phyloP scores from a whole-genome alignment of 2,888 invertebrate species.

The Deilephila porcellus region DNA sequence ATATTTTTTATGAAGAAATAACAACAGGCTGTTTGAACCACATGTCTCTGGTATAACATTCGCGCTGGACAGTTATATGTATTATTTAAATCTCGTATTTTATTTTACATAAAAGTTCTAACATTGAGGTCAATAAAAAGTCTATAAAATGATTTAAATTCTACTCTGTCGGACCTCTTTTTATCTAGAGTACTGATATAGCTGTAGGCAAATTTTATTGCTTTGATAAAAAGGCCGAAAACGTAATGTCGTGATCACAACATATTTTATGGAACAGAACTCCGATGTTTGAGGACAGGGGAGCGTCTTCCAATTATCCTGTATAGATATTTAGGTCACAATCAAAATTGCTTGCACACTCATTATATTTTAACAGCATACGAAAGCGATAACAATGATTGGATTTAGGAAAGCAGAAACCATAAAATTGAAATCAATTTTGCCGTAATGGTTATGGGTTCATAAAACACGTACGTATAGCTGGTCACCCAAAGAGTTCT shows the following conservation, averaged over 20 bases:
- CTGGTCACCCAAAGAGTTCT: slow-evolving; percentile 63
- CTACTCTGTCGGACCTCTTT: slow-evolving; percentile 33
- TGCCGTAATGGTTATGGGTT: slow-evolving; percentile 80
- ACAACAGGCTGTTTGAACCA: neutral
- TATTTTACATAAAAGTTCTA: slow-evolving; percentile 27
- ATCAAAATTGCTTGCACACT: slow-evolving; percentile 68
- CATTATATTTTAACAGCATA: slow-evolving; percentile 80
- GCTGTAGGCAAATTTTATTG: slow-evolving; percentile 31
- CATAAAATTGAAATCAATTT: slow-evolving; percentile 85
- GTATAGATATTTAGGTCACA: slow-evolving; percentile 51
- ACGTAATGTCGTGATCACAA: slow-evolving; percentile 19
- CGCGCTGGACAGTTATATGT: neutral
- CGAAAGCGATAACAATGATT: slow-evolving; percentile 82
- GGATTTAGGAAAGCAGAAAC: slow-evolving; percentile 82
- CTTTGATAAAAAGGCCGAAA: slow-evolving; percentile 31
- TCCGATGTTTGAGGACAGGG: slow-evolving; percentile 3
- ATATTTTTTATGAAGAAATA: slow-evolving; percentile 5
- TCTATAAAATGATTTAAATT: slow-evolving; percentile 36
- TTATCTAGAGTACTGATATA: slow-evolving; percentile 31
- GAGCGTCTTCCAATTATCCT: slow-evolving; percentile 7
- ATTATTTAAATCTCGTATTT: slow-evolving; percentile 16
- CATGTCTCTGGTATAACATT: slow-evolving; percentile 7
- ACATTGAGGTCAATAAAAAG: slow-evolving; percentile 31
- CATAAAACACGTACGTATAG: slow-evolving; percentile 74
- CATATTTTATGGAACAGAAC: slow-evolving; percentile 22